Evolutionary conservation across 2,113 vertebrate genomes (phyloP).

Genomic region (Ciconia stormi): DNA sequence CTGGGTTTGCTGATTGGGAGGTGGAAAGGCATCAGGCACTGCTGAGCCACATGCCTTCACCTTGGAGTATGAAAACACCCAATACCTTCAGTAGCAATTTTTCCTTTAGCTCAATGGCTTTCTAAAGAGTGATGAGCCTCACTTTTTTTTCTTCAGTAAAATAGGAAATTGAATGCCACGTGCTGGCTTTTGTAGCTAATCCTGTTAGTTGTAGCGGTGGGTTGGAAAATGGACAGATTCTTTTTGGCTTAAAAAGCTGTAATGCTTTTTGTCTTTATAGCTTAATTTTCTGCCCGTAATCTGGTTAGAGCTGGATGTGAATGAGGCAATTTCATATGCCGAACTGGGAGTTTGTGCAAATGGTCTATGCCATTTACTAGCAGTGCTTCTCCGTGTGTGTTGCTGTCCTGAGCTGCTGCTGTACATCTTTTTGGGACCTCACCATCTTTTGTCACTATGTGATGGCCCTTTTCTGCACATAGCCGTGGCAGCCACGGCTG

Average conservation of each 20-base stretch:
- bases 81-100: background rate
- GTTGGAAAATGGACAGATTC: background rate
- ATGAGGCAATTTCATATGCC: fast-evolving
- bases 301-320: background rate
- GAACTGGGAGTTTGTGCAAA: background rate
- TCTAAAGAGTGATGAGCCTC: background rate
- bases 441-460: background rate
- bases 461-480: fast-evolving
- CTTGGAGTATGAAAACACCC: background rate
- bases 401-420: background rate
- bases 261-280: constrained; percentile 51
- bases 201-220: constrained; percentile 5
- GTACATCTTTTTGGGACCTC: background rate
- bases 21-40: background rate
- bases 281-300: constrained; percentile 27
- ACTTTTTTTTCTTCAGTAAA: background rate
- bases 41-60: background rate
- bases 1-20: background rate
- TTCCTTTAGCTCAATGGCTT: background rate
- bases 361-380: background rate
- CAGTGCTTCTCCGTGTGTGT: background rate
- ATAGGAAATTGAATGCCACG: background rate
- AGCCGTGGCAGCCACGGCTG: background rate
- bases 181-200: background rate
- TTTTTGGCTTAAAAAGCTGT: constrained; percentile 15